These are phyloP conservation scores for Macroramphosus scolopax DNA, from an alignment of 2,797 vertebrate genomes.

Conservation along the genomic window DNA sequence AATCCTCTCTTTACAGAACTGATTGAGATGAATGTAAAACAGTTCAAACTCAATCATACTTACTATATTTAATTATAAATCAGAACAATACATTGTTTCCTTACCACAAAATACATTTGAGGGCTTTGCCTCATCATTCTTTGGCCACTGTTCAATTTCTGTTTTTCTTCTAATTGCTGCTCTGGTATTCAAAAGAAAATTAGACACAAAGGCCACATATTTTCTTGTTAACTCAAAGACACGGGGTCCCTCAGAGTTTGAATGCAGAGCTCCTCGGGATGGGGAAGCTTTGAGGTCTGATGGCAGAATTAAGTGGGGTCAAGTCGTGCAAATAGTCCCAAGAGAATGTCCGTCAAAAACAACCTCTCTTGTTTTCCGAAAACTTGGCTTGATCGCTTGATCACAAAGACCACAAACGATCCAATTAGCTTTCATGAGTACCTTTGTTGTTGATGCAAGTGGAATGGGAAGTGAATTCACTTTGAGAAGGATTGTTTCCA, in stretches of 20 bases:
- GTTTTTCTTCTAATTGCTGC: conserved; percentile 52
- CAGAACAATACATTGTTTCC: no score
- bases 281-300: conserved; percentile 53
- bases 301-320: conserved; percentile 67
- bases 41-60: no score
- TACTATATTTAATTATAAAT: no score
- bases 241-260: conserved; percentile 46
- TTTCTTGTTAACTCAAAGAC: conserved; percentile 66
- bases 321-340: conserved; percentile 48
- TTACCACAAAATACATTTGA: background rate
- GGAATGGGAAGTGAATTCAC: conserved; percentile 68
- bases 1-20: no score
- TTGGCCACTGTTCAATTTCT: conserved; percentile 35
- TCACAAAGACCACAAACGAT: conserved; percentile 59
- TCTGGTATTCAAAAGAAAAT: conserved; percentile 61
- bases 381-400: conserved; percentile 35
- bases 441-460: conserved; percentile 67
- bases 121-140: conserved; percentile 30
- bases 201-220: conserved; percentile 52
- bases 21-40: no score
- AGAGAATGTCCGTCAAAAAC: conserved; percentile 56
- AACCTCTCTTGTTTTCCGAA: conserved; percentile 44
- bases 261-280: conserved; percentile 46
- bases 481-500: conserved; percentile 58
- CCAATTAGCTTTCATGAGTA: conserved; percentile 63